Evolutionary conservation across 2,113 vertebrate genomes (phyloP), one percentile per base, ranked within the genome.

Genomic region (Plestiodon gilberti): DNA sequence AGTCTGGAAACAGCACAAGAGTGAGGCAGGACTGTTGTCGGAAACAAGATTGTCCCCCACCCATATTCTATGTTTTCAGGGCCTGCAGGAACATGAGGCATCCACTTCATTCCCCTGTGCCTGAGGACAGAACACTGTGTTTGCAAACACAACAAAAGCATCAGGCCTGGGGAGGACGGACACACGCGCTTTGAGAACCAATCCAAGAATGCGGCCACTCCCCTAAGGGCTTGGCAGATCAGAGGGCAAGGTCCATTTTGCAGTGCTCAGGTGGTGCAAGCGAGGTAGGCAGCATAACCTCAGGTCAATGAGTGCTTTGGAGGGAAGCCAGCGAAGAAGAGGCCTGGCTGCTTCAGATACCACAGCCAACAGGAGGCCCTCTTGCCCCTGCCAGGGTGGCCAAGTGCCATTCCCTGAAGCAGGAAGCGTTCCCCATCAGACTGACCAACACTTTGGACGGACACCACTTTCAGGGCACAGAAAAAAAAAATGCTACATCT

Each of bases 191-290:
- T 48, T 8, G 43, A 48, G 43, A 48, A 48, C 43, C 43, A 48
- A 48, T 8, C 43, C 43, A 48, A 8, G 43, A 48, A 48, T 48
- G 43, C 43, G 4, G 43, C 67, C 67, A 70, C 67, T 18, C n/a
- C n/a, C 33, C 28, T 48, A 48, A 70, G 33, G 14, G 14, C 82
- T 86, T 85, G 78, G 88, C 89, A 90, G 91, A 10, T 48, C 22
- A 0, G 4, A 79, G 77, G 67, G 67, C 33, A 64, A 62, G 35
- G 78, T 64, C 33, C 59, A 91, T 94, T 93, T 83, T 92, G 91
- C 87, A 93, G 93, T 89, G 87, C 62, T 70, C n/a, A 33, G n/a
- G 82, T 86, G 84, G 82, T 0, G 35, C 75, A 67, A 93, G 89
- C n/a, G n/a, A n/a, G n/a, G n/a, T n/a, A 79, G 3, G 22, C 43